Conservation (phyloP, 2,797 vertebrate species). For the Masticophis lateralis region DNA sequence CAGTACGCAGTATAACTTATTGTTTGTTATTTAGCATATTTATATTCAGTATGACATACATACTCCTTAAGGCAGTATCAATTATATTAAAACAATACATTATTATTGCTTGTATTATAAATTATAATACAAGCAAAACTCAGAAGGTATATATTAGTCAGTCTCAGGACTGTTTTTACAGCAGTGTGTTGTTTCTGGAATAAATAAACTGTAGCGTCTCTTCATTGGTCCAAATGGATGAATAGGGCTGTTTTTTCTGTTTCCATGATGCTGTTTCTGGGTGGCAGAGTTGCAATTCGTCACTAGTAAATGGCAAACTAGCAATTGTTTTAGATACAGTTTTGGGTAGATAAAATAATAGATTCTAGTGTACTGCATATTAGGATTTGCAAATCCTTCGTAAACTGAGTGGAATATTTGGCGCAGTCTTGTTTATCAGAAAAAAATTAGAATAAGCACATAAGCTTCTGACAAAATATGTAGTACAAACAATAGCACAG, state of each 20-base stretch:
- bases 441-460: not conserved
- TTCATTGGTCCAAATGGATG: not conserved
- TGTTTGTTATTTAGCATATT: constrained; percentile 1
- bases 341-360: not conserved
- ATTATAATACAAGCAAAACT: not conserved
- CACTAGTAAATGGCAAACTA: not conserved
- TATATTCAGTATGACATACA: not conserved
- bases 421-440: not conserved
- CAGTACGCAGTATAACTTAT: not conserved
- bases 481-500: constrained; percentile 8
- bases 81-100: not conserved
- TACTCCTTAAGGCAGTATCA: not conserved
- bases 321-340: not conserved
- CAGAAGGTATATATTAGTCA: not conserved
- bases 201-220: not conserved
- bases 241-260: not conserved
- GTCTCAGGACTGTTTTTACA: not conserved
- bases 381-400: not conserved
- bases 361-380: not conserved
- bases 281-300: not conserved
- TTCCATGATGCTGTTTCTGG: not conserved
- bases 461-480: constrained; percentile 8
- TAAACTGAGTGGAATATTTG: not conserved
- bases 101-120: too few species aligned
- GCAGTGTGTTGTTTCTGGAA: not conserved